These are phyloP conservation scores for Drosophila bocki DNA, from an alignment of 1,140 invertebrate genomes.

Conservation along the genomic window DNA sequence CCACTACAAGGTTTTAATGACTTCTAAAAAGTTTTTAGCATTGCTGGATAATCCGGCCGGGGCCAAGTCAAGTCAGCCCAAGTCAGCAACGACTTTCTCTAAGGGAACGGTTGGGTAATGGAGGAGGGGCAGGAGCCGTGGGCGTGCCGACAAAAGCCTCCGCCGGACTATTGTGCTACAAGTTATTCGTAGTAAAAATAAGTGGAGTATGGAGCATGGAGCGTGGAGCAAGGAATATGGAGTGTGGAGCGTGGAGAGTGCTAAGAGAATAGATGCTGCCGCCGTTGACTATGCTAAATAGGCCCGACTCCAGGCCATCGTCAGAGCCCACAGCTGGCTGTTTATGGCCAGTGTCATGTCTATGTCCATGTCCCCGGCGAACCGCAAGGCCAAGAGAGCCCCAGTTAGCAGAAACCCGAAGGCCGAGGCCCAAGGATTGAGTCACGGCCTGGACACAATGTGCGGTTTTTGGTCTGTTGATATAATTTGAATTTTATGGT, in stretches of 20 bases:
- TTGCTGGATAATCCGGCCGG: slow-evolving; percentile 78
- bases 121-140: slow-evolving; percentile 23
- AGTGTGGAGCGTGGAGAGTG: slow-evolving; percentile 13
- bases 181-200: slow-evolving; percentile 71
- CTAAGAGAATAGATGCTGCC: slow-evolving; percentile 32
- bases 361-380: slow-evolving; percentile 50
- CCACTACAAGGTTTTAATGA: slow-evolving; percentile 85
- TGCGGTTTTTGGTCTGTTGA: slow-evolving; percentile 78
- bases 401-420: slow-evolving; percentile 11
- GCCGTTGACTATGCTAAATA: slow-evolving; percentile 45
- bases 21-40: slow-evolving; percentile 84
- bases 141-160: slow-evolving; percentile 77
- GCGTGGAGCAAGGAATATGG: not conserved
- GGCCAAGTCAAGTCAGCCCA: slow-evolving; percentile 54
- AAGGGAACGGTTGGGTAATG: not conserved
- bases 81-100: slow-evolving; percentile 54
- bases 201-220: slow-evolving; percentile 14
- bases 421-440: slow-evolving; percentile 50
- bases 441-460: slow-evolving; percentile 66
- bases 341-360: slow-evolving; percentile 56
- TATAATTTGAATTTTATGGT: slow-evolving; percentile 85
- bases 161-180: slow-evolving; percentile 73
- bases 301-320: slow-evolving; percentile 24
- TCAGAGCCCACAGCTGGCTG: slow-evolving; percentile 36
- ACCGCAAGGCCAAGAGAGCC: slow-evolving; percentile 60